Evolutionary conservation across 2,113 vertebrate species (phyloP), one percentile per base, ranked within the genome.

Genomic region (Mesembrinibis cayennensis): DNA sequence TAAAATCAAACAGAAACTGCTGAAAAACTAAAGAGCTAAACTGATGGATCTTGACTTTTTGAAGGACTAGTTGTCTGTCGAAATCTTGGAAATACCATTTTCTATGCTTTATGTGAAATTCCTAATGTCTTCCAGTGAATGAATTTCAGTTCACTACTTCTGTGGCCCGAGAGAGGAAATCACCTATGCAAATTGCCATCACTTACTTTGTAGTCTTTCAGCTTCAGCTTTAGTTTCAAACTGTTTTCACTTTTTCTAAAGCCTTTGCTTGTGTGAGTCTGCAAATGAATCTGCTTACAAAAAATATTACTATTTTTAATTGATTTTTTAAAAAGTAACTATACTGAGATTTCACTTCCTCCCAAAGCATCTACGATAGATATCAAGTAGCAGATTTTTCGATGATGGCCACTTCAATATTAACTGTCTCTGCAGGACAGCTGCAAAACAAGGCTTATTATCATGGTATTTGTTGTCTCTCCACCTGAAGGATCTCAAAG

Each of bases 1-100:
- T 82, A 83, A 81, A 93, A 96, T 95, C 84, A 95, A 87, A 95
- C 2, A 18, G n/a, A 93, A 94, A 92, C 23, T 93, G 34, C 74
- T 93, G 94, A 86, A 88, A 87, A 94, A 36, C 47, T 73, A 27
- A 95, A 96, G 38, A 45, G 59, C 32, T 65, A 90, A 58, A 55
- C 55, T 62, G 84, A 73, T 59, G 27, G 36, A 49, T 90, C 36
- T 45, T 58, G 86, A 67, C 66, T 95, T 73, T 96, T 56, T 63
- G 27, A 91, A 82, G 32, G 71, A 58, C 27, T 90, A 20, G 65
- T 52, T 63, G 34, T n/a, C 32, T 78, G n/a, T 81, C 36, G 56
- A 49, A 55, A 65, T 73, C 55, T 93, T 78, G 34, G 38, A 88
- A 83, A 89, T 80, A 80, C 16, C 21, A 20, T 79, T 95, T 96